Evolutionary conservation across 2,888 invertebrate genomes (phyloP), one percentile per base, ranked within the genome.

Genomic region (Oscheius sp.): DNA sequence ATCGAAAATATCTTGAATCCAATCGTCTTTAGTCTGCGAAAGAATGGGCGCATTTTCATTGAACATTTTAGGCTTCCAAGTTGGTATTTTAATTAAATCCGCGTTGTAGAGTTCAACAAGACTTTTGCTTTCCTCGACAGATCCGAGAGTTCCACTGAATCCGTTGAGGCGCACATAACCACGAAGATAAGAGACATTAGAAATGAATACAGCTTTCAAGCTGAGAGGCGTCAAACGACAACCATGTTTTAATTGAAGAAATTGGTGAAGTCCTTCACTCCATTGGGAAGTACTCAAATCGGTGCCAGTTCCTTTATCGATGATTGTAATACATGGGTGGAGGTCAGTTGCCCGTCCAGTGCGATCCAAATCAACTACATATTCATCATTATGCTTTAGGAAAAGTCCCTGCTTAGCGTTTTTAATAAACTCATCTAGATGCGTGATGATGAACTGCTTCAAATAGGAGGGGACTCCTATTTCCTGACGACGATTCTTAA

Each of bases 111-210:
- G 23, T 33, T 33, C 4, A 65, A 58, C 34, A 8, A 75, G 61
- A n/a, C 45, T 70, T 10, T 55, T 27, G 12, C 70, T 65, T 69
- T 87, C 87, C 1, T 71, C 75, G 3, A 76, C 39, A 0, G 84
- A 84, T 0, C 88, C 88, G 3, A 88, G 72, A 0, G 88, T 88
- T 0, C 88, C 88, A 2, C 87, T 87, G 50, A 88, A 66, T 0
- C 89, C 89, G 70, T 83, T 86, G 15, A 88, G 65, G 0, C 29
- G 0, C 3, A 37, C 12, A 48, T 72, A 75, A 12, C 29, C 23
- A 27, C 65, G 55, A 0, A 75, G 31, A 45, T 78, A 87, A 1
- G 77, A 70, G 5, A 87, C 85, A 70, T 88, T 88, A 0, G 88
- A 88, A 27, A 88, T 85, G 70, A 87, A 88, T 67, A 86, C 85